phyloP scores from a whole-genome alignment of 2,888 invertebrate species.

The Lypha dubia region DNA sequence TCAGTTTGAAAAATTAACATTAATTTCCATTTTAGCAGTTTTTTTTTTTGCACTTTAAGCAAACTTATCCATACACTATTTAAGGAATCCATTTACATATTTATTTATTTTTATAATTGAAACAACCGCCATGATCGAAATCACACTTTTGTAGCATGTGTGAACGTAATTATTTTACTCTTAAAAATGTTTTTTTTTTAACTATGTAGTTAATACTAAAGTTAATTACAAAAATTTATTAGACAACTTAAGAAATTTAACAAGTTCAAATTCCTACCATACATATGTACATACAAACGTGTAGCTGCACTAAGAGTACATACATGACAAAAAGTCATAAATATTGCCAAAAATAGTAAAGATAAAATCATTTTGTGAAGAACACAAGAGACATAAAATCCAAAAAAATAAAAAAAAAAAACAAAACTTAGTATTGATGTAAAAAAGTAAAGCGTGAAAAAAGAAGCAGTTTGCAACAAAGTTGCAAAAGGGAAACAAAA shows the following conservation, averaged over 20 bases:
- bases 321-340: conserved; percentile 71
- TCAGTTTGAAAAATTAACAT: too few species aligned
- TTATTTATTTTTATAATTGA: neutral
- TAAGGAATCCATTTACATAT: neutral
- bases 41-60: neutral
- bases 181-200: conserved; percentile 39
- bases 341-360: conserved; percentile 62
- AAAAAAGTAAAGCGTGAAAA: conserved; percentile 53
- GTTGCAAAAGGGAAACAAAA: conserved; percentile 56
- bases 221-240: conserved; percentile 52
- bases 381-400: conserved; percentile 43
- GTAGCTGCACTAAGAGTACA: conserved; percentile 49
- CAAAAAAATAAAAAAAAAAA: conserved; percentile 11
- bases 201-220: conserved; percentile 43
- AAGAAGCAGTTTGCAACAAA: conserved; percentile 67
- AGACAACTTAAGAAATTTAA: conserved; percentile 57
- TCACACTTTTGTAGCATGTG: conserved; percentile 18
- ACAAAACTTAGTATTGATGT: neutral
- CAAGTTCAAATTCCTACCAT: conserved; percentile 34
- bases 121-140: neutral
- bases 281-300: conserved; percentile 16
- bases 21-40: neutral
- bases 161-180: conserved; percentile 45
- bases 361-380: conserved; percentile 62
- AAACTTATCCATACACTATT: neutral